These are phyloP conservation scores for Enteromius paludinosus DNA, from an alignment of 2,797 vertebrate genomes.

Conservation along the genomic window DNA sequence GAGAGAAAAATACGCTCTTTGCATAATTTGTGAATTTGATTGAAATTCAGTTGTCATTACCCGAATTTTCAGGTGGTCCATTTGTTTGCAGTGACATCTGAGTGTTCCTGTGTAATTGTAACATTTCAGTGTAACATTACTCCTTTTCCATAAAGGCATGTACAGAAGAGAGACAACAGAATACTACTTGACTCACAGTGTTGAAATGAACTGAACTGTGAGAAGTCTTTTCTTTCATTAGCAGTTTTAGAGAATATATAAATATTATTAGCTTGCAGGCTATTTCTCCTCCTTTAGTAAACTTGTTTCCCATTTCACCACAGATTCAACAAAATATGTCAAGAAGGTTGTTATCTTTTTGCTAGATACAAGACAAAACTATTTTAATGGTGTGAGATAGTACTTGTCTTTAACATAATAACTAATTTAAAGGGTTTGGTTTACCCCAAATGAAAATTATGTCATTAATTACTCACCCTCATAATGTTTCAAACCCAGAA, in stretches of 20 bases:
- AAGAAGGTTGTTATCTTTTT: not conserved
- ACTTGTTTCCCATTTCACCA: not conserved
- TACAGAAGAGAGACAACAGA: not conserved
- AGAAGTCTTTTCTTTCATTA: not conserved
- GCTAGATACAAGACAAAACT: not conserved
- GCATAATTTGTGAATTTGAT: not conserved
- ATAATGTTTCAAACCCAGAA: too few species aligned
- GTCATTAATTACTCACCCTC: too few species aligned
- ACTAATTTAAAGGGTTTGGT: too few species aligned
- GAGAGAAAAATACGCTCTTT: not conserved
- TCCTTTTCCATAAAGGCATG: not conserved
- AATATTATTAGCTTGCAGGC: not conserved
- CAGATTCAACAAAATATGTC: not conserved
- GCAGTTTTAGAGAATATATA: not conserved
- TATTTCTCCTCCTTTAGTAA: not conserved
- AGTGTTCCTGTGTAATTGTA: not conserved
- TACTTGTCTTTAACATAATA: too few species aligned
- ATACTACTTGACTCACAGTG: not conserved
- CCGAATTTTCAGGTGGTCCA: not conserved
- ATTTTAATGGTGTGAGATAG: not conserved
- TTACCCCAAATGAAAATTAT: too few species aligned
- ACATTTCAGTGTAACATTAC: not conserved
- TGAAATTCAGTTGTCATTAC: not conserved
- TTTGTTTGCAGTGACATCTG: not conserved
- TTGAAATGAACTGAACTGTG: not conserved